phyloP scores from a whole-genome alignment of 1,140 invertebrate genomes.

The Heliothis virescens region DNA sequence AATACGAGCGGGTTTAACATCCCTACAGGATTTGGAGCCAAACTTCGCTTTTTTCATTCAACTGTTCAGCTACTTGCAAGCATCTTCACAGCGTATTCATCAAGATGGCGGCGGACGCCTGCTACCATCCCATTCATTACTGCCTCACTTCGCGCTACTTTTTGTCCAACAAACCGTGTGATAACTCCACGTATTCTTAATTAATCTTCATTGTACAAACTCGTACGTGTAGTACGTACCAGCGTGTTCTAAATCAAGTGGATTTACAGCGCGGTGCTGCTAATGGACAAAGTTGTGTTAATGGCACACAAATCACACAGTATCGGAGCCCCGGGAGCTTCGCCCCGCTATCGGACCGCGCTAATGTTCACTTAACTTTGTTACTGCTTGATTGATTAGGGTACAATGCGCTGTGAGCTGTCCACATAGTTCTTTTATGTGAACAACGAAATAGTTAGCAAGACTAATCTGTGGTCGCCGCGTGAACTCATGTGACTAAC shows the following conservation, averaged over 20 bases:
- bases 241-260: slow-evolving; percentile 60
- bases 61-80: too few relatives aligned
- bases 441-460: background rate
- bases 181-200: slow-evolving; percentile 35
- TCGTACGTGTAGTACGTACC: background rate
- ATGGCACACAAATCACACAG: slow-evolving; percentile 54
- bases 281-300: slow-evolving; percentile 66
- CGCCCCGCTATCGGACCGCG: background rate
- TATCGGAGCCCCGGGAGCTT: slow-evolving; percentile 7
- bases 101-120: too few relatives aligned
- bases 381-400: slow-evolving; percentile 34
- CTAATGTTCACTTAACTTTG: slow-evolving; percentile 53
- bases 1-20: too few relatives aligned
- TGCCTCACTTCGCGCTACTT: background rate
- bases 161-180: background rate
- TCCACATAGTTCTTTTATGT: background rate
- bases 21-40: too few relatives aligned
- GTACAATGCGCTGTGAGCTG: background rate
- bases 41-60: too few relatives aligned
- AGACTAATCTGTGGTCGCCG: too few relatives aligned
- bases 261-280: slow-evolving; percentile 57
- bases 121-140: background rate
- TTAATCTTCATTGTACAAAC: slow-evolving; percentile 24
- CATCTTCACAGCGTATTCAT: too few relatives aligned
- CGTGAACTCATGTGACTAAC: too few relatives aligned